Base-by-base conservation (phyloP, 2,888 invertebrate species). In the Drosophila nigricruria region DNA sequence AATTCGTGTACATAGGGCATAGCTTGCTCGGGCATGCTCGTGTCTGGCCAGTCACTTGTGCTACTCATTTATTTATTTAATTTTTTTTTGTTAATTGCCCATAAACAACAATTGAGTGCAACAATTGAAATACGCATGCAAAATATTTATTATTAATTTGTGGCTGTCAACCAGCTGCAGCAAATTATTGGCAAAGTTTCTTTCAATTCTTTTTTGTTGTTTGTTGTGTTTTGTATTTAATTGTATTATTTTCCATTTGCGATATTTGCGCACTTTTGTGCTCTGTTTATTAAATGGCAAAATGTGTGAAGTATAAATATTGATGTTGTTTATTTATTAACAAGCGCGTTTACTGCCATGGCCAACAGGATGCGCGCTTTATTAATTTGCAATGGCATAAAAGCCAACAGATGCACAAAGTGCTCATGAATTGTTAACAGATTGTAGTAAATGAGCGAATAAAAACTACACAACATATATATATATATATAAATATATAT, bases 291-390 rank as follows among this genome's bases (percentile, higher is more conserved):
- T 74, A 67, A 70, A 67, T 75, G 56, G 56, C 50, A 66, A 80
- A 80, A 80, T 73, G 78, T 73, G 83, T 75, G 77, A 73, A 70
- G 50, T 50, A 69, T 59, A 74, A 85, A 82, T 83, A 80, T 86
- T 75, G 54, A 70, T 66, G 64, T 25, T 71, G 64, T 75, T 86
- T 83, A 74, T 70, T 70, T 77, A 80, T 80, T 72, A 79, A 85
- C 73, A 71, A 68, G 68, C 65, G 42, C 38, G 38, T 66, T 43
- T 63, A 70, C 54, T 62, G 59, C 47, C 49, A 57, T n/a, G 38
- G 9, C 38, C 32, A 65, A 65, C 54, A 40, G 53, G 23, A 68
- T 49, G 43, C 56, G 57, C 34, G 36, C 58, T 63, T 57, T 73
- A 77, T 82, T 81, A 58, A 73, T 69, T 58, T 69, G 23, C 47